phyloP scores from a whole-genome alignment of 2,888 invertebrate species.

The Acrobasis suavella region DNA sequence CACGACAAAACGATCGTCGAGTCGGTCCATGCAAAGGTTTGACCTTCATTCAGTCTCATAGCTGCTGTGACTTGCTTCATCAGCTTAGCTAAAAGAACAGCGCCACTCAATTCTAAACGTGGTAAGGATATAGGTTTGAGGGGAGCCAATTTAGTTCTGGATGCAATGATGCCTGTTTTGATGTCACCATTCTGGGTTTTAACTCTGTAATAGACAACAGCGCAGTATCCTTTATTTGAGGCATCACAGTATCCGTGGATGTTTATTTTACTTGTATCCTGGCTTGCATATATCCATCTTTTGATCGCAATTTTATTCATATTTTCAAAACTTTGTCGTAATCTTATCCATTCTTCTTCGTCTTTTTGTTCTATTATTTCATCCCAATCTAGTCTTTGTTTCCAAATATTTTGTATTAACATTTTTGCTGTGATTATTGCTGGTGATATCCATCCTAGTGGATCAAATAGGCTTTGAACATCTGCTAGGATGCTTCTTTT shows the following conservation, averaged over 20 bases:
- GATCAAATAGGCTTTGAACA: slow-evolving; percentile 31
- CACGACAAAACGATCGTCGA: slow-evolving; percentile 30
- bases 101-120: not conserved
- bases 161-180: not conserved
- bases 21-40: slow-evolving; percentile 26
- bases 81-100: slow-evolving; percentile 1
- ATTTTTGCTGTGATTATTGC: slow-evolving; percentile 29
- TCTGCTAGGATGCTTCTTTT: slow-evolving; percentile 16
- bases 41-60: not conserved
- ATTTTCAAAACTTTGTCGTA: slow-evolving; percentile 1
- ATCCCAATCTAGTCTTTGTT: slow-evolving; percentile 24
- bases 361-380: slow-evolving; percentile 20
- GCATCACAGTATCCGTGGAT: slow-evolving; percentile 22
- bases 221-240: slow-evolving; percentile 16
- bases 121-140: not conserved
- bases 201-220: slow-evolving; percentile 11
- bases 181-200: not conserved
- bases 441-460: slow-evolving; percentile 31
- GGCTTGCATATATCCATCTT: slow-evolving; percentile 20
- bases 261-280: slow-evolving; percentile 3
- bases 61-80: not conserved
- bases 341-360: slow-evolving; percentile 18
- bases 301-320: slow-evolving; percentile 21
- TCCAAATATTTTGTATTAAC: slow-evolving; percentile 28
- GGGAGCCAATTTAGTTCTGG: slow-evolving; percentile 1